Evolutionary conservation across 1,140 invertebrate species (phyloP), one percentile per base, ranked within the genome.

Genomic region (Drosophila littoralis): DNA sequence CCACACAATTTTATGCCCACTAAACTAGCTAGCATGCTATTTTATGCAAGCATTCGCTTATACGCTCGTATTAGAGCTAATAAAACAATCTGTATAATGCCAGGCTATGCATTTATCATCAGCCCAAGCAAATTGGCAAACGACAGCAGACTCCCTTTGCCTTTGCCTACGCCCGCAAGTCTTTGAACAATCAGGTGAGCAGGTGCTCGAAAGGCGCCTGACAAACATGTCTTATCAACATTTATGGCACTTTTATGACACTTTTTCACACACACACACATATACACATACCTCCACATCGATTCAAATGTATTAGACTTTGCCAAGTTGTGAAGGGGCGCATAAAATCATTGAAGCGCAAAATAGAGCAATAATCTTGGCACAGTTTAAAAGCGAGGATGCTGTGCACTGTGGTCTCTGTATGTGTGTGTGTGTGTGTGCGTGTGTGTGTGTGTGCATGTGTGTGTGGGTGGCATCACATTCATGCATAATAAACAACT

Each of bases 141-240:
- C 28, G 43, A 65, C 43, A 46, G 51, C 50, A 46, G 28, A n/a
- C 4, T 6, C 9, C 33, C 38, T n/a, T n/a, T 43, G 60, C 22
- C n/a, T 52, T 55, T 33, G 33, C 32, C 36, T 13, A 32, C 7
- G 13, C 40, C 10, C 38, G 4, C 22, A 28, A 28, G 22, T 28
- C 46, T 40, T 40, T 40, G 38, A 40, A 7, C 38, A 40, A 15
- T 7, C n/a, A 13, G n/a, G 50, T 35, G 35, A 54, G 59, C 59
- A 70, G 66, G 65, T 64, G 65, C 52, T 52, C 32, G 10, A n/a
- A 42, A 60, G 60, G 46, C 28, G 46, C 17, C 46, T 71, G 74
- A 85, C 81, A 77, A 88, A 88, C 84, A 77, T 88, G 84, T 65
- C 83, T 88, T 86, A 86, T 86, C 83, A 86, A 88, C 84, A 77